These are phyloP conservation scores for Pachliopta kotzebuea DNA, from an alignment of 2,888 invertebrate genomes.

Conservation along the genomic window DNA sequence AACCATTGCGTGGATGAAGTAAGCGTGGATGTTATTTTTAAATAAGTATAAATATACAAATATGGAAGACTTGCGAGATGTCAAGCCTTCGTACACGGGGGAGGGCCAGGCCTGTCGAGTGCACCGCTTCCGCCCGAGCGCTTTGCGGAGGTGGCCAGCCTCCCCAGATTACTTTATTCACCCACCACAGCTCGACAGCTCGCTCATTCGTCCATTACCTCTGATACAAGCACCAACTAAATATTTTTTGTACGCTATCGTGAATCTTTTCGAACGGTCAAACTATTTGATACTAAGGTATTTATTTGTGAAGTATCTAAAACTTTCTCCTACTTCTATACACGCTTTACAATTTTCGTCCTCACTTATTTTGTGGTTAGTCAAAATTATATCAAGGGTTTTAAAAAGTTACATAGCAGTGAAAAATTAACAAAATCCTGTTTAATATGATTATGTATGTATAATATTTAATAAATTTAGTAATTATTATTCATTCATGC, in stretches of 20 bases:
- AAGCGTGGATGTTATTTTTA: constrained; percentile 4
- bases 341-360: no score
- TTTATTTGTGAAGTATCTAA: background rate
- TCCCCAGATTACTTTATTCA: constrained; percentile 37
- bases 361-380: no score
- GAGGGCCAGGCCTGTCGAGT: constrained; percentile 47
- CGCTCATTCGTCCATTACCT: constrained; percentile 41
- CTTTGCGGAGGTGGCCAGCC: constrained; percentile 42
- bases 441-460: background rate
- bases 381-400: background rate
- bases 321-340: no score
- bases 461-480: background rate
- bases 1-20: constrained; percentile 7
- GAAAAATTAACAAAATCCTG: background rate
- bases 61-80: constrained; percentile 38
- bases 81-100: constrained; percentile 41
- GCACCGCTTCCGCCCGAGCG: constrained; percentile 50
- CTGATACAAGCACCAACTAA: constrained; percentile 34
- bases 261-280: background rate
- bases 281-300: constrained; percentile 1
- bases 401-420: background rate
- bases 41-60: constrained; percentile 18
- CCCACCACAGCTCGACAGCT: constrained; percentile 43
- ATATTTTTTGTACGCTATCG: constrained; percentile 16
- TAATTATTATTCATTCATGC: no score